A percentile compares a stretch with the other conserved stretches of the same genome.
phyloP scores from a whole-genome alignment of 2,113 vertebrate species.

The Leptodactylus fuscus region DNA sequence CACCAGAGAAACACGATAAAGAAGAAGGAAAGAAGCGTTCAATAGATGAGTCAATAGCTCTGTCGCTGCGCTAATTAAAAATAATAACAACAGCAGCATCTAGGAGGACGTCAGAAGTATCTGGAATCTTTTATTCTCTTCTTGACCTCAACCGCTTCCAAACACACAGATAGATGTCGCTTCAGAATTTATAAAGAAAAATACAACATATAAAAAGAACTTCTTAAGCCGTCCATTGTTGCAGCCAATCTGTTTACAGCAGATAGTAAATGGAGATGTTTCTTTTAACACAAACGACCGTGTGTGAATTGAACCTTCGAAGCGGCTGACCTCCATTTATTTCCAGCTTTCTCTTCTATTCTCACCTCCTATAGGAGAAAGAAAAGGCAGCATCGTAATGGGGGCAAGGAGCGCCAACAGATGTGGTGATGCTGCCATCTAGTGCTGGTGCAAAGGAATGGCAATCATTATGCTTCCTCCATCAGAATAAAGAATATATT shows the following conservation, averaged over 20 bases:
- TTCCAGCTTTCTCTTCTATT: constrained; percentile 45
- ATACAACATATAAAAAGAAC: background rate
- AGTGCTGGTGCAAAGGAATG: constrained; percentile 45
- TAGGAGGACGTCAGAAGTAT: constrained; percentile 33
- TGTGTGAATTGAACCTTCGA: background rate
- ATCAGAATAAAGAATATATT: constrained; percentile 37
- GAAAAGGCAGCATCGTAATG: constrained; percentile 27
- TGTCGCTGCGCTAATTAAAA: constrained; percentile 24
- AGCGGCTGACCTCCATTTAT: constrained; percentile 42
- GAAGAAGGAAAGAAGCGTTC: background rate
- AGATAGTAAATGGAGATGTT: constrained; percentile 64
- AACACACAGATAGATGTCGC: background rate
- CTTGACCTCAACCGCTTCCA: constrained; percentile 31
- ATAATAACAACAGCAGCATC: background rate
- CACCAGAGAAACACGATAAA: background rate
- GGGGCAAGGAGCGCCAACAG: background rate
- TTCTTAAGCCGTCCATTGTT: constrained; percentile 32
- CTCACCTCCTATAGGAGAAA: constrained; percentile 49
- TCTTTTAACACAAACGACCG: constrained; percentile 54
- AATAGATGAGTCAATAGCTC: background rate
- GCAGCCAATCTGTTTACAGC: constrained; percentile 63
- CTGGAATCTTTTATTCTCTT: background rate
- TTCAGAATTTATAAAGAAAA: constrained; percentile 2
- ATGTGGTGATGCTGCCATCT: constrained; percentile 72
- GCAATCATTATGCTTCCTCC: background rate